Evolutionary conservation across 2,113 vertebrate species (phyloP).

Genomic region (Nibea coibor): DNA sequence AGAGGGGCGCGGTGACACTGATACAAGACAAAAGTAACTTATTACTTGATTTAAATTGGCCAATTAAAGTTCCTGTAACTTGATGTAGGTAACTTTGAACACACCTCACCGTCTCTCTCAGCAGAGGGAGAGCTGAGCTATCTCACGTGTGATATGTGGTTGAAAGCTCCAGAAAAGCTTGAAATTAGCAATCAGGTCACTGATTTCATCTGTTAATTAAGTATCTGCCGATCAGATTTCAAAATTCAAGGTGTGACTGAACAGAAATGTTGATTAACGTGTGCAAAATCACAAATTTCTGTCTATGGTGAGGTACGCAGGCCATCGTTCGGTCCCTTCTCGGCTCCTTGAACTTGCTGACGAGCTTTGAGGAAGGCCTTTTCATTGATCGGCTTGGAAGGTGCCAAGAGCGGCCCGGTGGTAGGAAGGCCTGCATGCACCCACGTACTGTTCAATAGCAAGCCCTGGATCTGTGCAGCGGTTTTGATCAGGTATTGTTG

Average conservation of each 20-base stretch:
- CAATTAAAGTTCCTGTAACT: background rate
- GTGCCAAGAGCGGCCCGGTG: too few species aligned
- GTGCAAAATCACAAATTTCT: too few species aligned
- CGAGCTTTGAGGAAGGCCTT: too few species aligned
- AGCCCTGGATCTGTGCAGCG: too few species aligned
- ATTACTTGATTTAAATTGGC: background rate
- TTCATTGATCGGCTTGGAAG: too few species aligned
- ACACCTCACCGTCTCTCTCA: background rate
- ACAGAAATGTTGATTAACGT: background rate
- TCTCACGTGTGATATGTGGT: background rate
- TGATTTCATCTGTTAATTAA: background rate
- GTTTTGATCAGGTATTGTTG: too few species aligned
- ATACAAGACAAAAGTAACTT: background rate
- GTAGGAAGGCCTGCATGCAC: too few species aligned
- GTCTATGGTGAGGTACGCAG: too few species aligned
- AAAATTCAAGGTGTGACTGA: background rate
- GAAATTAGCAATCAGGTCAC: background rate
- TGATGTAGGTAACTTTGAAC: background rate
- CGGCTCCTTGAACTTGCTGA: too few species aligned
- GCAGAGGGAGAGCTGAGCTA: background rate
- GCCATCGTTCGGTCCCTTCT: too few species aligned
- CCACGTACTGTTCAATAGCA: too few species aligned
- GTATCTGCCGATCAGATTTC: background rate
- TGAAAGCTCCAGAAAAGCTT: background rate
- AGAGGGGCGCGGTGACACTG: background rate